phyloP scores from a whole-genome alignment of 1,140 invertebrate species.

The Latrodectus geometricus region DNA sequence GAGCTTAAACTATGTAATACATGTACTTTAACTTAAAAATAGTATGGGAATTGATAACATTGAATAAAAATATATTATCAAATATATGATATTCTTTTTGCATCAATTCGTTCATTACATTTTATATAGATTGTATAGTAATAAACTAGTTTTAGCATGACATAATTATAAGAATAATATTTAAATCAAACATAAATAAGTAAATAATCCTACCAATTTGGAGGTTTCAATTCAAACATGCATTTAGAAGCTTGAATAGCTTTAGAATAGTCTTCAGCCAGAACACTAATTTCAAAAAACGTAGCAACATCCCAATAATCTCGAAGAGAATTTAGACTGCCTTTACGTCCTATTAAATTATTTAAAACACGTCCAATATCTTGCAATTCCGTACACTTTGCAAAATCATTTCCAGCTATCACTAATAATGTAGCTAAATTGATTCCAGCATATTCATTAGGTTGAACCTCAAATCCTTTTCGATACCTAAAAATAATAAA shows the following conservation, averaged over 20 bases:
- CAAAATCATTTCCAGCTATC: constrained; percentile 97
- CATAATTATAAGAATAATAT: no score
- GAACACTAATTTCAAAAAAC: constrained; percentile 98
- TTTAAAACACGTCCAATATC: constrained; percentile 94
- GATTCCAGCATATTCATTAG: constrained; percentile 99
- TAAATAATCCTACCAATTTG: constrained; percentile 81
- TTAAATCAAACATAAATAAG: constrained; percentile 7
- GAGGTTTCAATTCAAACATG: constrained; percentile 99
- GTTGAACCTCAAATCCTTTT: constrained; percentile 97
- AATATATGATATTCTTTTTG: no score
- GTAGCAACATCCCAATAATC: constrained; percentile 99
- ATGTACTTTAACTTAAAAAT: no score
- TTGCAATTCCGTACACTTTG: constrained; percentile 89
- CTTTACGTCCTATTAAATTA: constrained; percentile 98
- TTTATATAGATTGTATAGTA: no score
- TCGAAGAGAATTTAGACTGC: constrained; percentile 88
- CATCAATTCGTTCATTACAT: no score
- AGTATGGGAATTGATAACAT: no score
- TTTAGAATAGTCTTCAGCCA: constrained; percentile 97
- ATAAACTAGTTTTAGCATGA: no score
- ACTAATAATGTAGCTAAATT: constrained; percentile 97
- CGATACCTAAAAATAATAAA: constrained; percentile 76
- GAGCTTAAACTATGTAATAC: no score
- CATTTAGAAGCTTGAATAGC: constrained; percentile 97
- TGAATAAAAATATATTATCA: no score